Evolutionary conservation across 2,113 vertebrate species (phyloP).

Genomic region (Lipotes vexillifer): DNA sequence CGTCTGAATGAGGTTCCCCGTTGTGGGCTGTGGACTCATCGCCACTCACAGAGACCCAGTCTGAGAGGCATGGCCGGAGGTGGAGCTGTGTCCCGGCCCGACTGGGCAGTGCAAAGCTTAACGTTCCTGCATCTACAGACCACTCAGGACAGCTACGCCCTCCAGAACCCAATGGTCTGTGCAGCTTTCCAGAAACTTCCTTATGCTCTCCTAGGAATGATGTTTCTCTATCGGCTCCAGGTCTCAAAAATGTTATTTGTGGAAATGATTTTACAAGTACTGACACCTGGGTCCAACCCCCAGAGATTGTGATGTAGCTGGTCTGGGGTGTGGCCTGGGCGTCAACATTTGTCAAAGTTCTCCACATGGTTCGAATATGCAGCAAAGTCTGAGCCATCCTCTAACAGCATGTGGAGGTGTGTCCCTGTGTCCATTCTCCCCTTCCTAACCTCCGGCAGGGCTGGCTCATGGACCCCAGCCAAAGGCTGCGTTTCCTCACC

Average conservation of each 20-base stretch:
- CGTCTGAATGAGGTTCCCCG: background rate
- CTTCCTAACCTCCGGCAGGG: background rate
- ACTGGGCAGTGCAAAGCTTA: fast-evolving
- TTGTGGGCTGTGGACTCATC: background rate
- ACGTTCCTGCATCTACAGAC: background rate
- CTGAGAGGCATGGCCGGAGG: background rate
- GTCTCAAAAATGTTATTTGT: background rate
- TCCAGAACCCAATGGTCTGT: background rate
- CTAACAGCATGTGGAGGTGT: background rate
- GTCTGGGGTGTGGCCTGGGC: background rate
- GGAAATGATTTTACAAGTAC: background rate
- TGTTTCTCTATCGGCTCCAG: background rate
- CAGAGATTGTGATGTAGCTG: no score
- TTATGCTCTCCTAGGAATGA: background rate
- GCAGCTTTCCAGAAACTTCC: background rate
- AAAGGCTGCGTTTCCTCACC: background rate
- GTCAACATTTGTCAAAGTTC: background rate
- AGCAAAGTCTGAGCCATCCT: background rate
- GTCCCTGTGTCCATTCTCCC: background rate
- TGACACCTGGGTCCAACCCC: background rate
- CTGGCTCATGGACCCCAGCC: background rate
- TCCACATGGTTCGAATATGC: background rate
- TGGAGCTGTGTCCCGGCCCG: background rate
- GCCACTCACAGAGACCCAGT: fast-evolving
- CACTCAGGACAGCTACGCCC: background rate